Evolutionary conservation across 2,888 invertebrate genomes (phyloP).

Genomic region (Bibio marci): DNA sequence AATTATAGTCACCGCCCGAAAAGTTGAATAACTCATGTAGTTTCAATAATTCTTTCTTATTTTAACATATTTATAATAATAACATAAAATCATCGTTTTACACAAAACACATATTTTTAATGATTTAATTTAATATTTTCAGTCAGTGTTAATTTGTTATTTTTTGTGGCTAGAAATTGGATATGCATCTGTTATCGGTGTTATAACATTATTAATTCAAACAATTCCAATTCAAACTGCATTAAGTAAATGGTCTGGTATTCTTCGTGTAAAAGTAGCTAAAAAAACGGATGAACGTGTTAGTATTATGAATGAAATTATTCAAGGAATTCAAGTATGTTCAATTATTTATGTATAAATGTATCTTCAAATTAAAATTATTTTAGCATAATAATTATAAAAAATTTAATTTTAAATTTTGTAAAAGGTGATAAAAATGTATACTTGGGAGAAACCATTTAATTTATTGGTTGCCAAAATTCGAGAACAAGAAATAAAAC

Average conservation of each 20-base stretch:
- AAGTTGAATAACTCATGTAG: too few species aligned
- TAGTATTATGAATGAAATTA: constrained; percentile 86
- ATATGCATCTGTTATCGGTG: constrained; percentile 57
- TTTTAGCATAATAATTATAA: constrained; percentile 18
- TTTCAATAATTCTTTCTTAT: not conserved
- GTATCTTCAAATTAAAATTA: constrained; percentile 67
- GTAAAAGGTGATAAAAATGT: constrained; percentile 80
- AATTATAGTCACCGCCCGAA: too few species aligned
- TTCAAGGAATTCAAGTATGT: constrained; percentile 78
- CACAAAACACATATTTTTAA: not conserved
- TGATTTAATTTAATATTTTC: not conserved
- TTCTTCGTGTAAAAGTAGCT: constrained; percentile 57
- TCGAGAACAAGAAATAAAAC: constrained; percentile 47
- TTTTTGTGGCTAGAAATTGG: constrained; percentile 63
- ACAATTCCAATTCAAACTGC: constrained; percentile 65
- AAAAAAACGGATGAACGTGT: constrained; percentile 76
- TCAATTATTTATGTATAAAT: constrained; percentile 54
- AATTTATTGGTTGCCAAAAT: constrained; percentile 62
- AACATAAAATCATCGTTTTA: too few species aligned
- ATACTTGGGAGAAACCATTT: constrained; percentile 89
- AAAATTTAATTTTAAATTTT: too few species aligned
- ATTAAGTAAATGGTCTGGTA: constrained; percentile 24
- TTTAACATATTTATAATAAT: not conserved
- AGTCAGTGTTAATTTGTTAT: constrained; percentile 41
- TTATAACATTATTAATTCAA: constrained; percentile 55